These are phyloP conservation scores for Cossypha dichroa DNA, from an alignment of 2,797 vertebrate genomes.

Conservation along the genomic window DNA sequence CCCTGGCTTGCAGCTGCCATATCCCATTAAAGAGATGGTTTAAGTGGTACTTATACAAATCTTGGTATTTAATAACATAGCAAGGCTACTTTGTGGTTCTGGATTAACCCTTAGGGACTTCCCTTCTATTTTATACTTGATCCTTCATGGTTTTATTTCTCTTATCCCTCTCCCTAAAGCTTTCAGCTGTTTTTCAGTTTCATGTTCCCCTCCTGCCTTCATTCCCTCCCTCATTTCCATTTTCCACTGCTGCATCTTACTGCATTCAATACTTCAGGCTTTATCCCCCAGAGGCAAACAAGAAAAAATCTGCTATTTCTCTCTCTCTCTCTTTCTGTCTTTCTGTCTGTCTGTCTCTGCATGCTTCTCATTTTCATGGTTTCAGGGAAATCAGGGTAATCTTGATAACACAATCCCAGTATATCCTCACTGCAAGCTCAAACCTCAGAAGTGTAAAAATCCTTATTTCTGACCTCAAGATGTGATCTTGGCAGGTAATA, in stretches of 20 bases:
- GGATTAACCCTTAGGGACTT: slow-evolving; percentile 2
- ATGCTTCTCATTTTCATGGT: neutral
- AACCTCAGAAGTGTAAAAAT: neutral
- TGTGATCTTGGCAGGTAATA: neutral
- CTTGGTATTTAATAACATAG: neutral
- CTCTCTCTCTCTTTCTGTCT: neutral
- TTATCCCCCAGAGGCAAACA: neutral
- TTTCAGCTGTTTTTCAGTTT: slow-evolving; percentile 10
- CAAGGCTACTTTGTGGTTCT: neutral
- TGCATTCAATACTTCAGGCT: neutral
- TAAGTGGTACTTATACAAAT: neutral
- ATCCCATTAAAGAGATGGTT: neutral
- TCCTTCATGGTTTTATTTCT: neutral
- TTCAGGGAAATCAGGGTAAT: neutral
- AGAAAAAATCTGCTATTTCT: neutral
- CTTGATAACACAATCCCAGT: neutral
- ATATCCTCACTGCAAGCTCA: neutral
- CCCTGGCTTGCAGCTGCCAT: neutral
- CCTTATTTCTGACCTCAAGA: neutral
- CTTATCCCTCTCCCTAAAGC: neutral
- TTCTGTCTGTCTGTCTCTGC: neutral
- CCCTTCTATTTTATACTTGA: neutral
- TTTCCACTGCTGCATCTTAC: neutral
- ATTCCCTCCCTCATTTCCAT: neutral
- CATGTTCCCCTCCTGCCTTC: neutral